Evolutionary conservation across 2,113 vertebrate species (phyloP).

Genomic region (Marmota monax): DNA sequence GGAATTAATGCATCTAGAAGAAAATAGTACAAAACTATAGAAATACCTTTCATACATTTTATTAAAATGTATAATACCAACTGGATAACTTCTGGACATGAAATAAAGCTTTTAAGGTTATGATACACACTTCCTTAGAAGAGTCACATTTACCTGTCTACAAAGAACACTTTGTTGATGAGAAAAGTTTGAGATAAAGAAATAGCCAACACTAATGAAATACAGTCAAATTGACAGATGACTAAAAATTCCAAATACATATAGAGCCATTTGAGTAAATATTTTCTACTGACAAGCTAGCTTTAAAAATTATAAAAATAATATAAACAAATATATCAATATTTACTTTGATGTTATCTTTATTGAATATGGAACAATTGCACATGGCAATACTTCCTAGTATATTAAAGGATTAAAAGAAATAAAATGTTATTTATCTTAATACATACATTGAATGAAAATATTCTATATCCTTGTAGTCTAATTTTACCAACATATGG

Average conservation of each 20-base stretch:
- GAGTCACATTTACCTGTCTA: background rate
- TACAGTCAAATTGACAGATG: background rate
- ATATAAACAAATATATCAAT: background rate
- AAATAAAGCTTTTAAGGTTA: background rate
- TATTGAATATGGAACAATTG: background rate
- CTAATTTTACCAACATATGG: background rate
- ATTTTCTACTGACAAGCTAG: background rate
- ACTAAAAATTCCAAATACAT: background rate
- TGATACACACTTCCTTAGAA: background rate
- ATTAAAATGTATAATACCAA: background rate
- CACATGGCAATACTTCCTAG: background rate
- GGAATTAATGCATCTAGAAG: background rate
- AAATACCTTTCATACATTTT: background rate
- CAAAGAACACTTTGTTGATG: background rate
- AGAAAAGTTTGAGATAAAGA: background rate
- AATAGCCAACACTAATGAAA: background rate
- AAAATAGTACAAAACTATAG: background rate
- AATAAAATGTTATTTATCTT: conserved; percentile 10
- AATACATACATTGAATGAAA: background rate
- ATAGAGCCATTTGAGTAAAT: background rate
- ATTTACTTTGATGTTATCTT: conserved; percentile 27
- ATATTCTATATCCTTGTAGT: background rate
- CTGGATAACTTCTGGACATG: background rate
- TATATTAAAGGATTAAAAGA: background rate
- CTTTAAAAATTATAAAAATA: background rate